These are phyloP conservation scores for Parauchenoglanis punctatus DNA, from an alignment of 2,797 vertebrate species.

Conservation along the genomic window DNA sequence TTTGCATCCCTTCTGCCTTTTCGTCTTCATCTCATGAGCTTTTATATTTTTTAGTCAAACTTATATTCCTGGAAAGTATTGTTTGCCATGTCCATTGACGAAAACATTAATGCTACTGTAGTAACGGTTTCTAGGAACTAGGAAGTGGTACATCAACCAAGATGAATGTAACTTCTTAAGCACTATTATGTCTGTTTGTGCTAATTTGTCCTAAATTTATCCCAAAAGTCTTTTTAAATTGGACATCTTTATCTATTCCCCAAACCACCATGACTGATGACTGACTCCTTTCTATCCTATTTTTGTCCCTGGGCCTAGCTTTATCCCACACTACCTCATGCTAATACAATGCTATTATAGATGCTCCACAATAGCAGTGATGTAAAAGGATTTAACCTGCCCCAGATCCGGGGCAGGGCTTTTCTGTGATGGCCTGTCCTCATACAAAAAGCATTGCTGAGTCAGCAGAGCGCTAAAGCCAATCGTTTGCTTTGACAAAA, in stretches of 20 bases:
- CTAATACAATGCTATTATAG: slow-evolving; percentile 65
- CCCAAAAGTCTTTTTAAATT: neutral
- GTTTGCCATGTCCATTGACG: neutral
- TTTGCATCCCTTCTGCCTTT: neutral
- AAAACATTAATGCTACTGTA: neutral
- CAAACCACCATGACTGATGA: slow-evolving; percentile 15
- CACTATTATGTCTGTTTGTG: too few species aligned
- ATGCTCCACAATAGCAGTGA: slow-evolving; percentile 66
- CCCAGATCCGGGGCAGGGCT: slow-evolving; percentile 67
- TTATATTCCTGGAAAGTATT: neutral
- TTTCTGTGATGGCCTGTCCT: slow-evolving; percentile 61
- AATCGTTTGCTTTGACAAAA: slow-evolving; percentile 65
- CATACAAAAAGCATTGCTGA: slow-evolving; percentile 70
- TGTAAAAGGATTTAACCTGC: slow-evolving; percentile 68
- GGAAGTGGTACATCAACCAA: neutral
- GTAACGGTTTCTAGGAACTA: neutral
- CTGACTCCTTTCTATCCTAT: slow-evolving; percentile 11
- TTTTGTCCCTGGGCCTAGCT: slow-evolving; percentile 4
- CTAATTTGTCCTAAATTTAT: neutral
- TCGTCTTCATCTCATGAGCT: neutral
- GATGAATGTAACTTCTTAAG: too few species aligned
- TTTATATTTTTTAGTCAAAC: neutral
- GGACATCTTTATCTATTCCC: neutral
- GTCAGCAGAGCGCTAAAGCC: slow-evolving; percentile 72
- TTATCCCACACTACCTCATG: slow-evolving; percentile 61